Evolutionary conservation across 2,797 vertebrate species (phyloP).

Genomic region (Rhincodon typus): DNA sequence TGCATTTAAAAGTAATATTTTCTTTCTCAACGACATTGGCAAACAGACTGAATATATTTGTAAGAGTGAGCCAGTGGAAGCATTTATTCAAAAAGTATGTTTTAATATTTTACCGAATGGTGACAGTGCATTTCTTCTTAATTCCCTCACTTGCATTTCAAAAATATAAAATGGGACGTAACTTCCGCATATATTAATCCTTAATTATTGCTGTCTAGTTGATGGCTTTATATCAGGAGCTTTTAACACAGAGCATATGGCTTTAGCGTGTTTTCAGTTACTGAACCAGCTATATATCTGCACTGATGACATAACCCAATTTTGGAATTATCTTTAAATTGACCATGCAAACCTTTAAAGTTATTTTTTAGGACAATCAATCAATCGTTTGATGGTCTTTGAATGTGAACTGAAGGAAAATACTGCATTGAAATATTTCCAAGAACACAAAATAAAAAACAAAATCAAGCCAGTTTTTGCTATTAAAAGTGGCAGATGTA

Average conservation of each 20-base stretch:
- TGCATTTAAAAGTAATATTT: not conserved
- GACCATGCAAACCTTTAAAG: not conserved
- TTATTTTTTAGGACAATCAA: not conserved
- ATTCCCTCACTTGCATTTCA: not conserved
- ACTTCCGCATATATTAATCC: not conserved
- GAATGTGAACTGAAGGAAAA: not conserved
- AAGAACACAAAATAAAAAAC: not conserved
- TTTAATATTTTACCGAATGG: not conserved
- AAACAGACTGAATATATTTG: not conserved
- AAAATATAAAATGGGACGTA: not conserved
- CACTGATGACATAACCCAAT: not conserved
- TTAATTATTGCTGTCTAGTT: not conserved
- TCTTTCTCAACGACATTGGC: not conserved
- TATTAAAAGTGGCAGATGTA: not conserved
- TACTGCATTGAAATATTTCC: not conserved
- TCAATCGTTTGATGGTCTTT: not conserved
- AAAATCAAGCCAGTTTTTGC: not conserved
- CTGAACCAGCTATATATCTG: not conserved
- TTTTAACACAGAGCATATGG: not conserved
- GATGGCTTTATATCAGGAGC: not conserved
- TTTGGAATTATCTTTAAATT: not conserved
- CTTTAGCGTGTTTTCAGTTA: not conserved
- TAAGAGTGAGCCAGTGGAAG: not conserved
- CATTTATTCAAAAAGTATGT: not conserved
- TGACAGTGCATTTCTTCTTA: not conserved